Evolutionary conservation across 2,888 invertebrate genomes (phyloP).

Genomic region (Noctua janthe): DNA sequence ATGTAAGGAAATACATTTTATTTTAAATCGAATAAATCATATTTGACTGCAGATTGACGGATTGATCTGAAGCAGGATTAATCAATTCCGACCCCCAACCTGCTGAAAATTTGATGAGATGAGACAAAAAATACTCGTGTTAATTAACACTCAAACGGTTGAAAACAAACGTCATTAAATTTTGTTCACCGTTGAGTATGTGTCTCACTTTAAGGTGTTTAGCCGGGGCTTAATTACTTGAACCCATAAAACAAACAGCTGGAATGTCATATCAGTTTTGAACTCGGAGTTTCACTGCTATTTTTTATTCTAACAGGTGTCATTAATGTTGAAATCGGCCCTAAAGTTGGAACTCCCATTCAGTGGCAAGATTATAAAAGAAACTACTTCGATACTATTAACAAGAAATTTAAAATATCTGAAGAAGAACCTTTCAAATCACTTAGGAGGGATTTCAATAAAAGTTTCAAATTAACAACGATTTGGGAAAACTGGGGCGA

Average conservation of each 20-base stretch:
- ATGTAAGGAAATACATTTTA: neutral
- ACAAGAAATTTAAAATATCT: slow-evolving; percentile 83
- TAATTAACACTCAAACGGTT: too few species aligned
- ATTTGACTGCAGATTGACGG: neutral
- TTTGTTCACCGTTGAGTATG: neutral
- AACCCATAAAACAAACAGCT: neutral
- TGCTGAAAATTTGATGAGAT: neutral
- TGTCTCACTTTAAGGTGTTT: neutral
- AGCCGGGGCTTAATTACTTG: neutral
- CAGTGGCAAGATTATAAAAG: slow-evolving; percentile 88
- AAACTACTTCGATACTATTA: slow-evolving; percentile 84
- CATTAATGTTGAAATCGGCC: slow-evolving; percentile 21
- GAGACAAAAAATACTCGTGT: neutral
- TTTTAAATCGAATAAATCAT: too few species aligned
- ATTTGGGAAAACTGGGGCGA: slow-evolving; percentile 89
- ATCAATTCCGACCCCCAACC: too few species aligned
- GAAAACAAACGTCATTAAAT: neutral
- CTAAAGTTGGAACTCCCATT: slow-evolving; percentile 47
- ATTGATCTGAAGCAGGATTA: neutral
- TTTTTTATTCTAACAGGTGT: slow-evolving; percentile 39
- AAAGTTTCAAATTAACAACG: slow-evolving; percentile 85
- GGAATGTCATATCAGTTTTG: neutral
- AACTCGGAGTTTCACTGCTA: neutral
- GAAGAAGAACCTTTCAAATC: slow-evolving; percentile 79
- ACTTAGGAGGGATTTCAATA: slow-evolving; percentile 80